These are phyloP conservation scores for Oligia fasciuncula DNA, from an alignment of 2,888 invertebrate genomes.

Conservation along the genomic window DNA sequence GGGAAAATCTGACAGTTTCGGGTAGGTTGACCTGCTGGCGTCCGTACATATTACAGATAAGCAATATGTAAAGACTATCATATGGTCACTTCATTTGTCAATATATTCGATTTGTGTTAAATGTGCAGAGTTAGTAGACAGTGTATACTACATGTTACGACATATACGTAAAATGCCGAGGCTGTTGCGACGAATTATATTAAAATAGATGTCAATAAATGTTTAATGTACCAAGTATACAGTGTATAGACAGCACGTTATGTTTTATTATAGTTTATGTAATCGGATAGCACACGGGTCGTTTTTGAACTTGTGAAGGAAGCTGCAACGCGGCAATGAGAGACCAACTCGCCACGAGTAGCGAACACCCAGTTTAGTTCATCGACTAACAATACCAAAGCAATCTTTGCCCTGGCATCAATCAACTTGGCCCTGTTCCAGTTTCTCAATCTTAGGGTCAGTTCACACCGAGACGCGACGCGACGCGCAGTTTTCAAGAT, in stretches of 20 bases:
- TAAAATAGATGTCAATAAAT: conserved; percentile 71
- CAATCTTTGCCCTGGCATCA: background rate
- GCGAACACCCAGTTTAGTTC: conserved; percentile 32
- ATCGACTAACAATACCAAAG: background rate
- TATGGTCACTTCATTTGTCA: conserved; percentile 66
- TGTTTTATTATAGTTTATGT: conserved; percentile 71
- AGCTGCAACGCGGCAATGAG: conserved; percentile 57
- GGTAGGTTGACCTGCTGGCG: no score
- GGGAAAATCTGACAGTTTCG: no score
- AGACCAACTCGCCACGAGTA: conserved; percentile 19
- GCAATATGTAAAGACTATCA: conserved; percentile 62
- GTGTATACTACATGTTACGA: conserved; percentile 54
- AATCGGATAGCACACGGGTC: conserved; percentile 78
- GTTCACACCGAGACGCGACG: no score
- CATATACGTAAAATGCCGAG: conserved; percentile 72
- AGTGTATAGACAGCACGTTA: conserved; percentile 72
- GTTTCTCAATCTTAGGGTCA: background rate
- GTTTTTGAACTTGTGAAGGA: conserved; percentile 66
- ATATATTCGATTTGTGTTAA: conserved; percentile 66
- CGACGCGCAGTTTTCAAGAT: no score
- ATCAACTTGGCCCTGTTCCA: background rate
- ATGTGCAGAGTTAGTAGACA: conserved; percentile 58
- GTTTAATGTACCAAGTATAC: conserved; percentile 72
- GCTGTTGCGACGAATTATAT: conserved; percentile 78
- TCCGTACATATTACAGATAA: conserved; percentile 37